Evolutionary conservation across 2,797 vertebrate species (phyloP), one percentile per base, ranked within the genome.

Genomic region (Sternarchorhynchus goeldii): DNA sequence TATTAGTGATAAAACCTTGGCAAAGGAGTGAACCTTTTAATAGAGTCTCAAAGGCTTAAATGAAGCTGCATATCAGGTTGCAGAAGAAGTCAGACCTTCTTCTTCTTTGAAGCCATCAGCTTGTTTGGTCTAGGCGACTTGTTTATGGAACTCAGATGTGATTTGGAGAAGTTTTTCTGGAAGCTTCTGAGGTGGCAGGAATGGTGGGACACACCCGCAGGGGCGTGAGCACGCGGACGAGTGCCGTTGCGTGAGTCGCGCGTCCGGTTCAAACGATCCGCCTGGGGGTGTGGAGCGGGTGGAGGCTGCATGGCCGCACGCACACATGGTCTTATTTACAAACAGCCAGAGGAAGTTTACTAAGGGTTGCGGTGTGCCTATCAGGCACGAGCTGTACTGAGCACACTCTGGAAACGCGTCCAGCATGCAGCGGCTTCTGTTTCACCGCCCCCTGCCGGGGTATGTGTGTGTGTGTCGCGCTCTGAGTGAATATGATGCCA

Each of bases 291-390:
- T 82, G 70, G 83, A 70, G 87, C 79, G 86, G 88, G 89, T 87
- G 88, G 88, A 89, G 86, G 82, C 79, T 84, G 74, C 65, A 85
- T 60, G 85, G 87, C 82, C 82, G 75, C 87, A 90, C 79, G 14
- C 72, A 81, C 76, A 76, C 87, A 89, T 90, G 88, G 83, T 89
- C 86, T 82, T 82, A 82, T 85, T 86, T 82, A 84, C 83, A 81
- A 92, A 91, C 88, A 91, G 69, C 71, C 81, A 83, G 79, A 84
- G 56, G 64, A 80, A 81, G 83, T 83, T 86, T 87, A 90, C 91
- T 89, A 91, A 92, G 87, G 82, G 74, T 36, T 75, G 66, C 67
- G 78, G 78, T 82, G 67, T 18, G 75, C 32, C 69, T 62, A 71
- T 82, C 63, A 70, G 63, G 63, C 21, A 36, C 50, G 29, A 55